Percentiles rank a stretch among this genome's conserved stretches.
These are phyloP conservation scores for Lithophane socia DNA, from an alignment of 2,888 invertebrate genomes.

Conservation along the genomic window DNA sequence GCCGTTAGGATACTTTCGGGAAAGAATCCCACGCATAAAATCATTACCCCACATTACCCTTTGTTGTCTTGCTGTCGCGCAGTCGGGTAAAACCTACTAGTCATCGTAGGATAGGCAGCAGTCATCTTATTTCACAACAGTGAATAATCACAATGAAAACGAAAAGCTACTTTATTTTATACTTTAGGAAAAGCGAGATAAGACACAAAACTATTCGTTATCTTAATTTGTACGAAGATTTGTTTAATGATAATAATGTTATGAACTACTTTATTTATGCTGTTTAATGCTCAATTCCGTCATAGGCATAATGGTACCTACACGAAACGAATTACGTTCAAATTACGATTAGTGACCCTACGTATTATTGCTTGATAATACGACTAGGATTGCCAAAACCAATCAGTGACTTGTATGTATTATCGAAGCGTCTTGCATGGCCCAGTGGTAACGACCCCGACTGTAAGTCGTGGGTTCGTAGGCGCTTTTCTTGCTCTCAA, in stretches of 20 bases:
- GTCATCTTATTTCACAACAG: slow-evolving; percentile 4
- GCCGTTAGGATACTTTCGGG: too few relatives aligned
- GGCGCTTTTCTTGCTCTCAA: too few relatives aligned
- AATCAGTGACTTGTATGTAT: too few relatives aligned
- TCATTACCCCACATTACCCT: background rate
- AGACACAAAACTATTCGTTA: background rate
- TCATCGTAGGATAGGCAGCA: background rate
- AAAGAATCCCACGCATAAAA: background rate
- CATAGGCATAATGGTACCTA: background rate
- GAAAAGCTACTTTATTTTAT: background rate
- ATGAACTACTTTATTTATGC: slow-evolving; percentile 7
- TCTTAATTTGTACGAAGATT: background rate
- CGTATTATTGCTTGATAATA: too few relatives aligned
- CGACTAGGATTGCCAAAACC: too few relatives aligned
- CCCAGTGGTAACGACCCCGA: too few relatives aligned
- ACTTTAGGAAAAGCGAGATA: background rate
- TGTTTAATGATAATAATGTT: slow-evolving; percentile 12
- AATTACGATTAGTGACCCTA: too few relatives aligned
- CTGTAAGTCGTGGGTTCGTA: too few relatives aligned
- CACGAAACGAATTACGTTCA: background rate
- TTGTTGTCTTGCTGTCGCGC: background rate
- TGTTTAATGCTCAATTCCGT: slow-evolving; percentile 11
- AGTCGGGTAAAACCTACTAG: background rate
- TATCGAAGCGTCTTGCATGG: too few relatives aligned
- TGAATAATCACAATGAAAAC: background rate